These are phyloP conservation scores for Priocnemis perturbator DNA, from an alignment of 2,888 invertebrate species.

Conservation along the genomic window DNA sequence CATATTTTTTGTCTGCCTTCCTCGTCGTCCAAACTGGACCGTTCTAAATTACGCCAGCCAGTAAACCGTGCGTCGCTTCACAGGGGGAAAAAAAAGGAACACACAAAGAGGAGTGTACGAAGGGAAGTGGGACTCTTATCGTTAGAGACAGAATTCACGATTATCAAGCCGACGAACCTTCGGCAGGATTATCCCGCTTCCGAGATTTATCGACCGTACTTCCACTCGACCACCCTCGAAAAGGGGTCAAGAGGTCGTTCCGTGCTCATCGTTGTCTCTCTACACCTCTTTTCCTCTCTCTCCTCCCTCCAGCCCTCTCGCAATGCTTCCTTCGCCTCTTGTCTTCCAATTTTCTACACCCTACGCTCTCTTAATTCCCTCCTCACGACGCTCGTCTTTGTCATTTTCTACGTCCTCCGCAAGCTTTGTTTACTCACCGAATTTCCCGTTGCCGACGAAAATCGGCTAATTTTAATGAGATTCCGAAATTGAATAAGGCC, in stretches of 20 bases:
- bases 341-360: slow-evolving; percentile 9
- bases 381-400: not conserved
- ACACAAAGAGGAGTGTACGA: no score
- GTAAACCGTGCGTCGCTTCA: slow-evolving; percentile 52
- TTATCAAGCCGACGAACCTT: slow-evolving; percentile 54
- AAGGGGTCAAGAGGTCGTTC: slow-evolving; percentile 41
- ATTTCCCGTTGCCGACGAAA: no score
- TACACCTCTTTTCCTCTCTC: slow-evolving; percentile 2
- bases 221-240: slow-evolving; percentile 40
- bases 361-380: slow-evolving; percentile 14
- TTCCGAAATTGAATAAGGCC: no score
- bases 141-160: slow-evolving; percentile 54
- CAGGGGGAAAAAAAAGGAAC: slow-evolving; percentile 23
- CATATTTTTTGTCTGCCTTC: slow-evolving; percentile 26
- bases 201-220: slow-evolving; percentile 52
- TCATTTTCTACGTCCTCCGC: not conserved
- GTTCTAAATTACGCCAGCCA: slow-evolving; percentile 54
- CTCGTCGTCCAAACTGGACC: slow-evolving; percentile 45
- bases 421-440: no score
- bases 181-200: slow-evolving; percentile 40
- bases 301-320: slow-evolving; percentile 7
- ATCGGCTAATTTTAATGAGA: no score
- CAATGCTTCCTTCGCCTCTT: slow-evolving; percentile 2
- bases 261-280: slow-evolving; percentile 12
- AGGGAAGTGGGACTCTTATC: slow-evolving; percentile 45